Evolutionary conservation across 2,113 vertebrate genomes (phyloP).

Genomic region (Zosterops borbonicus): DNA sequence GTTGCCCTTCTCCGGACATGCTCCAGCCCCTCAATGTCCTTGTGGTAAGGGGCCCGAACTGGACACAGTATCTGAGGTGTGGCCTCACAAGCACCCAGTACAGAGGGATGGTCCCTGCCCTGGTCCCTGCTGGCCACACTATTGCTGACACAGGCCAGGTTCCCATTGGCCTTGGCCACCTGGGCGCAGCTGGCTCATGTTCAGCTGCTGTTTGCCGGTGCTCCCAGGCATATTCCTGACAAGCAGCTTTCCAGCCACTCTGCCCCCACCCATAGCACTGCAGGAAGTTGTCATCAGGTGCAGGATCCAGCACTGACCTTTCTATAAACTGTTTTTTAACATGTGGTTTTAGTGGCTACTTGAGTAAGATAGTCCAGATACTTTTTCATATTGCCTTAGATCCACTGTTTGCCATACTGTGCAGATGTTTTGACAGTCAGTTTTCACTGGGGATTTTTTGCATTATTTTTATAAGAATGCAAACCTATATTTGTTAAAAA

Average conservation of each 20-base stretch:
- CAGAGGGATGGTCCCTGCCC: background rate
- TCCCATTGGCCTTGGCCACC: background rate
- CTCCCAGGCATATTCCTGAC: background rate
- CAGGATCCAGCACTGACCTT: background rate
- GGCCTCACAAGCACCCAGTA: rapidly evolving
- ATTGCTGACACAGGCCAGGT: background rate
- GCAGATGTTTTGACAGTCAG: background rate
- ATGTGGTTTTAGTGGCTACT: background rate
- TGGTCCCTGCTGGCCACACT: background rate
- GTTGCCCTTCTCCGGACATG: rapidly evolving
- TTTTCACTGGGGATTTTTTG: background rate
- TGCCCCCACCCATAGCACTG: background rate
- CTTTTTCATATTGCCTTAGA: background rate
- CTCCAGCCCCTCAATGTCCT: background rate
- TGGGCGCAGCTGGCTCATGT: background rate
- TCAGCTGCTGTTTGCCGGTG: background rate
- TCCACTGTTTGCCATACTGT: background rate
- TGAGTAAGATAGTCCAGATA: background rate
- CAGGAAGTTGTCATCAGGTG: background rate
- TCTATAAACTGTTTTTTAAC: background rate
- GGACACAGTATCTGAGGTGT: rapidly evolving
- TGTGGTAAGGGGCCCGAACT: too few relatives aligned
- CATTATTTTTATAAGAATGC: background rate
- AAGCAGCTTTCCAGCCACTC: background rate
- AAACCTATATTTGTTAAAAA: background rate